Conservation (phyloP, 2,113 vertebrate species). For the Scortum barcoo region DNA sequence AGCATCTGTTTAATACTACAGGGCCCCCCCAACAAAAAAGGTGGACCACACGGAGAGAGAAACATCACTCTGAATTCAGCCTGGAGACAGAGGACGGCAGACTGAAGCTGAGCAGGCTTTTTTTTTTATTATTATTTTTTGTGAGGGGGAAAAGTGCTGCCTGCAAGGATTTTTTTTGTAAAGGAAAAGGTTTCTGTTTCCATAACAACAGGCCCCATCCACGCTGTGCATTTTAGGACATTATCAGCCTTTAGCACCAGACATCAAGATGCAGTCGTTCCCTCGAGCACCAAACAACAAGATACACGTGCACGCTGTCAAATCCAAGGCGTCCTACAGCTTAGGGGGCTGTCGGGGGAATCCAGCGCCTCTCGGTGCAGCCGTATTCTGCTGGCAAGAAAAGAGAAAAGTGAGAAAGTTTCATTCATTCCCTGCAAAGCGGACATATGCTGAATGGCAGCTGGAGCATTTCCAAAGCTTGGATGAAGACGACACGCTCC, state of each 20-base stretch:
- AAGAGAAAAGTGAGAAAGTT: not conserved
- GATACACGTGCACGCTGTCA: not conserved
- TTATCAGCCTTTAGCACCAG: not conserved
- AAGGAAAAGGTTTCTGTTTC: conserved; percentile 55
- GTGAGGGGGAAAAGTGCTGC: conserved; percentile 18
- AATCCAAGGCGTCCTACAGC: not conserved
- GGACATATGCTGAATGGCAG: not conserved
- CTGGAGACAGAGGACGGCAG: conserved; percentile 8
- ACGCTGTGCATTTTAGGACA: conserved; percentile 28
- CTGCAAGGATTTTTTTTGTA: conserved; percentile 39
- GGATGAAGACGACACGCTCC: not conserved
- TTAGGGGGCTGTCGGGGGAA: too few relatives aligned
- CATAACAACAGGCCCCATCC: conserved; percentile 59
- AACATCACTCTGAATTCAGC: not conserved
- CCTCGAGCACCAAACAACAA: not conserved
- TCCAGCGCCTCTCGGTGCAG: too few relatives aligned
- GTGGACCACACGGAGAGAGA: conserved; percentile 17
- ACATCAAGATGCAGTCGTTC: not conserved
- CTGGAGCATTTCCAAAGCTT: not conserved
- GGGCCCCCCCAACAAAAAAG: not conserved
- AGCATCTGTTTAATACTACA: conserved; percentile 40
- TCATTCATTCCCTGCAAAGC: not conserved
- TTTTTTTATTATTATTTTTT: too few relatives aligned
- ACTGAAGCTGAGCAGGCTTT: conserved; percentile 21
- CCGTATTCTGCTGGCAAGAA: not conserved